phyloP scores from a whole-genome alignment of 2,888 invertebrate species.

The Phalera bucephala region DNA sequence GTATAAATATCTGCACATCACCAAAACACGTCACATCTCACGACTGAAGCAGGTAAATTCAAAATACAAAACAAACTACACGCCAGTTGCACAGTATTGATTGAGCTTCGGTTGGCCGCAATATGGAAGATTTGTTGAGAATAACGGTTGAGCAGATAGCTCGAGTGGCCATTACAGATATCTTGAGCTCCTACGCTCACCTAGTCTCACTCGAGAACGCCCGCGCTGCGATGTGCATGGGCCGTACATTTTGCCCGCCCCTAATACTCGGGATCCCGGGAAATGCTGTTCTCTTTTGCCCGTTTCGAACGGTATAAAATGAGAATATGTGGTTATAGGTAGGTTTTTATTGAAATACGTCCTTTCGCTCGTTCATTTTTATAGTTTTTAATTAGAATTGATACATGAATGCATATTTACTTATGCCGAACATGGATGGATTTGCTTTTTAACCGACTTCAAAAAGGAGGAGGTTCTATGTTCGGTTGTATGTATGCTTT shows the following conservation, averaged over 20 bases:
- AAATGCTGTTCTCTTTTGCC: constrained; percentile 37
- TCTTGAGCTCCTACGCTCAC: constrained; percentile 62
- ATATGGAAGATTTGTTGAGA: constrained; percentile 76
- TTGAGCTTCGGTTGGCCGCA: constrained; percentile 64
- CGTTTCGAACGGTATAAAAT: constrained; percentile 33
- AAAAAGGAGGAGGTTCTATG: too few relatives aligned
- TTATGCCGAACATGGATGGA: too few relatives aligned
- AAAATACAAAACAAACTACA: constrained; percentile 49
- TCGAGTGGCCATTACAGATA: constrained; percentile 79
- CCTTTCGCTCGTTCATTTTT: too few relatives aligned
- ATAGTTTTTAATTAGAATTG: too few relatives aligned
- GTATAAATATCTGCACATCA: too few relatives aligned
- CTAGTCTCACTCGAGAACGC: constrained; percentile 59
- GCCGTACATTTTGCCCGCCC: constrained; percentile 41
- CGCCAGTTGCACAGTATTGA: constrained; percentile 56
- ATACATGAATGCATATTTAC: too few relatives aligned
- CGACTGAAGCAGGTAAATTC: too few relatives aligned
- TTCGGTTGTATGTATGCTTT: too few relatives aligned
- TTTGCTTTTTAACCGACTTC: too few relatives aligned
- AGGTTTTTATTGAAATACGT: too few relatives aligned
- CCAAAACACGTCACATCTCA: too few relatives aligned
- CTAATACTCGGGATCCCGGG: constrained; percentile 39
- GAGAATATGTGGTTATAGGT: constrained; percentile 11
- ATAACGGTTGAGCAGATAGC: constrained; percentile 73
- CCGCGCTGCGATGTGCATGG: constrained; percentile 34